Evolutionary conservation across 1,140 invertebrate species (phyloP).

Genomic region (Adoxophyes honmai): DNA sequence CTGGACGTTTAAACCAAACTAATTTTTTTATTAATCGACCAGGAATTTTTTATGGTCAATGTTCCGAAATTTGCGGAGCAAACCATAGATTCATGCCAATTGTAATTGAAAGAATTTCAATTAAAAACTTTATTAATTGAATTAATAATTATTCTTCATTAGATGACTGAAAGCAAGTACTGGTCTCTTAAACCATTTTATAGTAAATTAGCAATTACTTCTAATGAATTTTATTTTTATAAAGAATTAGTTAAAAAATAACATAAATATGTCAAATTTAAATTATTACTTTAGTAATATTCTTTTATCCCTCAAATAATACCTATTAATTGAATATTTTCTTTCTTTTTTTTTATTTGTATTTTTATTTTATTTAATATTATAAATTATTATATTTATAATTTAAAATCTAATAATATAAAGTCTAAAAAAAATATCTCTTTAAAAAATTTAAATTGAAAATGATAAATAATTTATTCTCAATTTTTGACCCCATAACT

Average conservation of each 20-base stretch:
- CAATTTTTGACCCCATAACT: constrained; percentile 74
- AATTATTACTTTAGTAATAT: constrained; percentile 77
- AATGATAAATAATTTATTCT: constrained; percentile 79
- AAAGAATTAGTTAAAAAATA: constrained; percentile 71
- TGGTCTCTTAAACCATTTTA: constrained; percentile 74
- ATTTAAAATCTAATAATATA: constrained; percentile 38
- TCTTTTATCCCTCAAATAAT: constrained; percentile 78
- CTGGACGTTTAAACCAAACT: constrained; percentile 83
- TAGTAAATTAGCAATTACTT: constrained; percentile 78
- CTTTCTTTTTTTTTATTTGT: constrained; percentile 72
- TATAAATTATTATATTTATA: constrained; percentile 67
- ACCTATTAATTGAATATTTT: constrained; percentile 72
- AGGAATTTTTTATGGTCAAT: constrained; percentile 84
- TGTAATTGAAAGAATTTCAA: constrained; percentile 78
- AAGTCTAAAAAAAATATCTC: constrained; percentile 41
- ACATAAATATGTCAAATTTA: constrained; percentile 79
- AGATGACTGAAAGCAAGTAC: constrained; percentile 80
- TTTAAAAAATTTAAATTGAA: constrained; percentile 66
- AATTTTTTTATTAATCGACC: constrained; percentile 76
- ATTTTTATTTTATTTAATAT: constrained; percentile 73
- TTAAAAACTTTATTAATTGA: constrained; percentile 78
- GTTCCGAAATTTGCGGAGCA: constrained; percentile 87
- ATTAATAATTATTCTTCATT: constrained; percentile 77
- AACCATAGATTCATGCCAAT: constrained; percentile 89
- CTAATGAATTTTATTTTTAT: constrained; percentile 76